Evolutionary conservation across 2,113 vertebrate species (phyloP), one percentile per base, ranked within the genome.

Genomic region (Colinus virginianus): DNA sequence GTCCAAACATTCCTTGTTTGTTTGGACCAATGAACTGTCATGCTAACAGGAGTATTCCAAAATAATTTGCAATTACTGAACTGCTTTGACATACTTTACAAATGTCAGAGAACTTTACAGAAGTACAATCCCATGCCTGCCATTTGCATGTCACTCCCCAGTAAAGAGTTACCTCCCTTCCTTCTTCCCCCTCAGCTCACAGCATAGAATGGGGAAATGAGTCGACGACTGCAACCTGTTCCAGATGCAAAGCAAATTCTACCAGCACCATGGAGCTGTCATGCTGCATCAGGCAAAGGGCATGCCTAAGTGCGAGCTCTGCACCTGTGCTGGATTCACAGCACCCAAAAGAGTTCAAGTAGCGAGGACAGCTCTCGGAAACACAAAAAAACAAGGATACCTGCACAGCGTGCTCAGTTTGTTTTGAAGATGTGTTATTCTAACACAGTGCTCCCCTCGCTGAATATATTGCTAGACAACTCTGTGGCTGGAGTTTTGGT

Each of bases 291-390:
- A 63, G 63, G 64, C 64, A 77, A 64, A 59, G 42, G 19, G 30
- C 34, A 26, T 10, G 28, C 15, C 79, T 84, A 45, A 1, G 4
- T 34, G 21, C 36, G 87, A 18, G 23, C 13, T 55, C 42, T 84
- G 48, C 36, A 61, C 7, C 53, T 78, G 72, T 40, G 58, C 30
- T 86, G 58, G 46, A 56, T 21, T 25, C 13, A 68, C n/a, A 78
- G 77, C 85, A 53, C 32, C 68, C 25, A 55, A 79, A 94, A 85
- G 91, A 38, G 78, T 96, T 94, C 90, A 90, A 48, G 79, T 30
- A 61, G 34, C 2, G 10, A 71, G 46, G 13, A 84, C 14, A 84
- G 78, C 84, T 87, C 78, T 84, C 84, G 82, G 87, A 88, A 93
- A 49, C 49, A 77, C 67, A 53, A 45, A 62, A 84, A 89, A 93